Base-by-base conservation (phyloP, 2,113 vertebrate species). In the Cyanoliseus patagonus region DNA sequence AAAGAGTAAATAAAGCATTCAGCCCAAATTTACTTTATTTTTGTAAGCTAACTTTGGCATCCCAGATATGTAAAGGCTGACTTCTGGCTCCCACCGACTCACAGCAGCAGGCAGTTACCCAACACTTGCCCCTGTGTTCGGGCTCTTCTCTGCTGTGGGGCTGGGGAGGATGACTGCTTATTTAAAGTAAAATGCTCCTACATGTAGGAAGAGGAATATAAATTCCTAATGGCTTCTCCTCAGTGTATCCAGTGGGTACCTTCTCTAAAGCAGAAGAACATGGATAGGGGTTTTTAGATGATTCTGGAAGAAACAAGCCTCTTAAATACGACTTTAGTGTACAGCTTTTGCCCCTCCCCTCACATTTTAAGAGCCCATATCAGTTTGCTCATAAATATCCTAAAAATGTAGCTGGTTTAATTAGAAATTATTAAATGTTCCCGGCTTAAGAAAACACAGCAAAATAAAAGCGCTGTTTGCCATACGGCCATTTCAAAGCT, bases 401-500 rank as follows among this genome's bases (percentile, higher is more conserved):
- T 91, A 85, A 92, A 96, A 92, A 79, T 25, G 62, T 84, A 88
- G 88, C 68, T 79, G 69, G 77, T 66, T 94, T 92, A 95, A 96
- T 96, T 96, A 92, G 83, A 89, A 96, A 94, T 92, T 91, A 92
- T 94, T 94, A 76, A 85, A 96, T 35, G 53, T 92, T 94, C 77
- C 83, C 80, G 63, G 81, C 74, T 87, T 87, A 94, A 74, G 91
- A 74, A 92, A 96, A 93, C 78, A 68, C 6, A 57, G 63, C 42
- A 52, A 47, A 94, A 84, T 88, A 79, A 92, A 87, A 95, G 61
- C 0, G 0, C 61, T 90, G n/a, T 92, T 96, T 93, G 90, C 95
- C 83, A 93, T 52, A 33, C 3, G 23, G 67, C 67, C 53, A 28
- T 92, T 95, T 96, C 92, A 95, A 96, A 86, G 83, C 86, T 93